Percentiles rank a stretch among this genome's conserved stretches.
phyloP scores from a whole-genome alignment of 2,888 invertebrate species.

The Mesopsocus fuscifrons region DNA sequence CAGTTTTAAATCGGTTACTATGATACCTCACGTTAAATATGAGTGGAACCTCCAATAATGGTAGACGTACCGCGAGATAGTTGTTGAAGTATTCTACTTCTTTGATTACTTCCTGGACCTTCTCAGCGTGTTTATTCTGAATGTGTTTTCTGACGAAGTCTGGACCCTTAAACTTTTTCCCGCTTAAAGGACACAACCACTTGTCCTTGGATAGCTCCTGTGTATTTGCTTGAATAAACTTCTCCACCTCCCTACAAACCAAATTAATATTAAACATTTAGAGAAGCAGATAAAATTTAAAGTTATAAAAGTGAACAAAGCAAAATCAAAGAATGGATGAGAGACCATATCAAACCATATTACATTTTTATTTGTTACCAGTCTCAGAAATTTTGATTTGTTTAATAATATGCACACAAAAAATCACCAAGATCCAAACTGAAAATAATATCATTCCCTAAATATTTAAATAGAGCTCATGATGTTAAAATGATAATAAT shows the following conservation, averaged over 20 bases:
- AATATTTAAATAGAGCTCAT: no score
- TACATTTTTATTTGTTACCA: no score
- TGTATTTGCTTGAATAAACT: conserved; percentile 88
- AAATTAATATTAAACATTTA: conserved; percentile 15
- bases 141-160: conserved; percentile 98
- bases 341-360: no score
- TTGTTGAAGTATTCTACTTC: conserved; percentile 96
- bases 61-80: conserved; percentile 38
- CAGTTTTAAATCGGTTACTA: no score
- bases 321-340: background rate
- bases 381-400: no score
- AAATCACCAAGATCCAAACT: no score
- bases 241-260: conserved; percentile 53
- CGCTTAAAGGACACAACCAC: conserved; percentile 95
- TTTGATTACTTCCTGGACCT: conserved; percentile 90
- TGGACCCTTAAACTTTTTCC: conserved; percentile 97
- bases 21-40: no score
- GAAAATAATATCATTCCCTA: no score
- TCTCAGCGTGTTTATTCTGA: conserved; percentile 91
- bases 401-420: no score
- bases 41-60: no score
- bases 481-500: no score
- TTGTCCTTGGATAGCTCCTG: conserved; percentile 95
- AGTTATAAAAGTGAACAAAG: background rate
- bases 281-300: background rate